Percentiles rank a stretch among this genome's conserved stretches.
phyloP scores from a whole-genome alignment of 2,113 vertebrate species.

The Ursus arctos region DNA sequence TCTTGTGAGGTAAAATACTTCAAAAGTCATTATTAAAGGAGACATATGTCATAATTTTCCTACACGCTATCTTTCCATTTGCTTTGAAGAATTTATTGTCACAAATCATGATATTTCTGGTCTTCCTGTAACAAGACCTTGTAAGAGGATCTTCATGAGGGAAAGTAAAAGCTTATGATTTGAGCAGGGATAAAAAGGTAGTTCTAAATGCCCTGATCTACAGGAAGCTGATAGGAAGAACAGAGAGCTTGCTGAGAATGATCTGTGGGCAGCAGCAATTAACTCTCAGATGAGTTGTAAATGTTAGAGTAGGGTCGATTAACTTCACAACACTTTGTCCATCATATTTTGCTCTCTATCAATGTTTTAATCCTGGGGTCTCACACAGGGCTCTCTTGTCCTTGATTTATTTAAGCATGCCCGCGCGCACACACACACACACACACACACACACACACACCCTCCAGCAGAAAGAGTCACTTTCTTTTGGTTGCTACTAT shows the following conservation, averaged over 20 bases:
- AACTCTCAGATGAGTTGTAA: neutral
- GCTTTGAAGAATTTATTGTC: neutral
- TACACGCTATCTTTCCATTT: neutral
- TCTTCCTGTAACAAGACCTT: neutral
- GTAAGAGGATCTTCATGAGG: neutral
- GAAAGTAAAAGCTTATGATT: neutral
- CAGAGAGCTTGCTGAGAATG: neutral
- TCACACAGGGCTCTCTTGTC: neutral
- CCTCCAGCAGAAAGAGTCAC: accelerated
- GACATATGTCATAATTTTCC: neutral
- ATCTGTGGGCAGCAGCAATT: neutral
- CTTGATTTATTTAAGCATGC: neutral
- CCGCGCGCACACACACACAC: neutral
- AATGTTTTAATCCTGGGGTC: neutral
- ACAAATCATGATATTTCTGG: neutral
- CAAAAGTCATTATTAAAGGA: neutral
- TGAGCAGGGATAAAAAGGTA: neutral
- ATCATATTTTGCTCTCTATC: neutral
- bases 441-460: neutral
- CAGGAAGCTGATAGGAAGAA: neutral
- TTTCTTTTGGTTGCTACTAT: neutral
- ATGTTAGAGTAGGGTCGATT: neutral
- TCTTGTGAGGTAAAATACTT: neutral
- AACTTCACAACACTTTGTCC: neutral
- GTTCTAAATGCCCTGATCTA: neutral